Evolutionary conservation across 2,113 vertebrate genomes (phyloP), one percentile per base, ranked within the genome.

Genomic region (Puffinus mauretanicus): DNA sequence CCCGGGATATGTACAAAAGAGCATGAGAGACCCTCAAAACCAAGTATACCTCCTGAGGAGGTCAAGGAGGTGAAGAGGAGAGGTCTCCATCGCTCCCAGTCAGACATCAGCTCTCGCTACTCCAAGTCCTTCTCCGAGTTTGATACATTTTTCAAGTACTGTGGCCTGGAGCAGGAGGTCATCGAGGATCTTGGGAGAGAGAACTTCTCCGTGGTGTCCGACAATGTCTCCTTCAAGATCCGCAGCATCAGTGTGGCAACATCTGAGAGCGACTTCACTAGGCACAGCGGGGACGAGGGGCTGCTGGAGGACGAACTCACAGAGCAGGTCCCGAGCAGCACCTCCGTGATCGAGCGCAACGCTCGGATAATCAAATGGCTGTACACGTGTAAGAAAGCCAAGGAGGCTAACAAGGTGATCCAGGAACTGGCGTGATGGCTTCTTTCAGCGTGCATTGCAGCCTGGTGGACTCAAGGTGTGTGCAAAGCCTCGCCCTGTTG

Each of bases 311-410:
- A 99, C 2, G 98, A 98, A 26, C 96, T 99, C 36, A 90, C 93
- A 0, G 98, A 98, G 86, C 99, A 98, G 69, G 95, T 93, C 27
- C 97, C 98, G 4, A 96, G 97, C 49, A 94, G 94, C 46, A 98
- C 99, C 1, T 99, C 99, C 0, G 98, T 99, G 9, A 95, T 99
- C 4, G 99, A 99, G 96, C 99, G 99, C 93, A 99, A 99, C 11
- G 99, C 99, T n/a, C 98, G 99, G 70, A 98, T 99, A 80, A 99
- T 99, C 97, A 99, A 99, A 72, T 99, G 99, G 99, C 93, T 99
- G 86, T 99, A 99, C 98, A 99, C 98, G 18, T 99, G 99, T 96
- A 99, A 97, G 97, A 99, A 98, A 83, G 99, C 99, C 64, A 96
- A 34, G 72, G 99, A 99, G 90, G 82, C 92, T 2, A 98, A 96